Conservation (phyloP, 2,888 invertebrate species). For the Coleophora flavipennella region DNA sequence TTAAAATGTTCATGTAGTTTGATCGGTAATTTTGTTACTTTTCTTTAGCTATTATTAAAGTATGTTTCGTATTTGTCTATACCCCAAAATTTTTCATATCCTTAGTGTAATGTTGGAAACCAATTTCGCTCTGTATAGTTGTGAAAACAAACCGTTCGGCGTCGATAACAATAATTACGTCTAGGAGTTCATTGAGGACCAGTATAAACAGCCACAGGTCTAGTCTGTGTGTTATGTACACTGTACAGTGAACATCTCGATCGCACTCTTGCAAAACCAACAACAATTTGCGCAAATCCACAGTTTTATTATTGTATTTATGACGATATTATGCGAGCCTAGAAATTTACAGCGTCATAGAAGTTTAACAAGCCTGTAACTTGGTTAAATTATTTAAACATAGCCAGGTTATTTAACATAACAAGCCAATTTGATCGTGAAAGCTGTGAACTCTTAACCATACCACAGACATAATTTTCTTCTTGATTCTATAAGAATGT, state of each 20-base stretch:
- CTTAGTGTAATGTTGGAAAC: no score
- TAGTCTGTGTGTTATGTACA: no score
- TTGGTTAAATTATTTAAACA: neutral
- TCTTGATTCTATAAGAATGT: no score
- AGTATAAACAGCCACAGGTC: no score
- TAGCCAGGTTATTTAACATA: neutral
- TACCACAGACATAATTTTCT: conserved; percentile 2
- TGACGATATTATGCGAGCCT: conserved; percentile 8
- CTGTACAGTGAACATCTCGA: conserved; percentile 5
- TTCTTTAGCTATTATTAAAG: no score
- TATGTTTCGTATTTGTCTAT: no score
- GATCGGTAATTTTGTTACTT: no score
- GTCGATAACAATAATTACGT: neutral
- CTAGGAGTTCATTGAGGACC: neutral
- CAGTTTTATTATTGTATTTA: conserved; percentile 14
- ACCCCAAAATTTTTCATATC: no score
- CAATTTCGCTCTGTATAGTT: no score
- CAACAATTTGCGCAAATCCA: conserved; percentile 16
- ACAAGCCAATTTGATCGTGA: no score
- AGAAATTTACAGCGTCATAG: conserved; percentile 12
- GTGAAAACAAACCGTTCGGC: conserved; percentile 1
- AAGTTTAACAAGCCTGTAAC: conserved; percentile 8
- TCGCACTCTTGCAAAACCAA: conserved; percentile 8
- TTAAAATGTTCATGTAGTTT: no score
- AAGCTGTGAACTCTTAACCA: no score